Conservation (phyloP, 2,113 vertebrate genomes). For the Capreolus pygargus region DNA sequence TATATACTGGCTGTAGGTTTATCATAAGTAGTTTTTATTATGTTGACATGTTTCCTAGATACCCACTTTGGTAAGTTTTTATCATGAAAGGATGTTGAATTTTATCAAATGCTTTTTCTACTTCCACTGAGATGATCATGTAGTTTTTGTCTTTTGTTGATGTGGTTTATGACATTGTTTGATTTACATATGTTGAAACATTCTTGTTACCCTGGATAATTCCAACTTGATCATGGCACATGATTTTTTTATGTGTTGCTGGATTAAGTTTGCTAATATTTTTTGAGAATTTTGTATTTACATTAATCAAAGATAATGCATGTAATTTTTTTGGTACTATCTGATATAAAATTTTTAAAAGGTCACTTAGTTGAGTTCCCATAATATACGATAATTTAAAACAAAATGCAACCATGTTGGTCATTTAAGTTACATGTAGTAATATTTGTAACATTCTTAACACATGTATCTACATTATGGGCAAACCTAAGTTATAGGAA, state of each 20-base stretch:
- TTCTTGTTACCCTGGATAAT: background rate
- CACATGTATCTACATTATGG: background rate
- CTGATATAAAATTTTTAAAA: background rate
- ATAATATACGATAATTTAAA: background rate
- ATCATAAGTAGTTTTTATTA: background rate
- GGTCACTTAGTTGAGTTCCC: background rate
- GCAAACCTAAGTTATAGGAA: background rate
- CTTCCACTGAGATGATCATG: background rate
- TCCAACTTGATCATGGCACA: fast-evolving
- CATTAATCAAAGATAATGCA: background rate
- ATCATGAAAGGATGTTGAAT: background rate
- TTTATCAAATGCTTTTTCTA: background rate
- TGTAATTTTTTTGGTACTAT: background rate
- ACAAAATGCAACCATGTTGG: background rate
- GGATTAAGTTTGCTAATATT: background rate
- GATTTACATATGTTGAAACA: background rate
- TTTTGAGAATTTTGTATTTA: background rate
- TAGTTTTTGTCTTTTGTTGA: background rate
- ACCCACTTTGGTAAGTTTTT: background rate
- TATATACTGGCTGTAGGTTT: background rate
- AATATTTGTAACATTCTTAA: background rate
- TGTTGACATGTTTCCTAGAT: background rate
- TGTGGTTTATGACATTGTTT: background rate
- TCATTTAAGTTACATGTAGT: background rate
- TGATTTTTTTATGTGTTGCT: background rate